These are phyloP conservation scores for Pterois miles DNA, from an alignment of 2,797 vertebrate genomes.

Conservation along the genomic window DNA sequence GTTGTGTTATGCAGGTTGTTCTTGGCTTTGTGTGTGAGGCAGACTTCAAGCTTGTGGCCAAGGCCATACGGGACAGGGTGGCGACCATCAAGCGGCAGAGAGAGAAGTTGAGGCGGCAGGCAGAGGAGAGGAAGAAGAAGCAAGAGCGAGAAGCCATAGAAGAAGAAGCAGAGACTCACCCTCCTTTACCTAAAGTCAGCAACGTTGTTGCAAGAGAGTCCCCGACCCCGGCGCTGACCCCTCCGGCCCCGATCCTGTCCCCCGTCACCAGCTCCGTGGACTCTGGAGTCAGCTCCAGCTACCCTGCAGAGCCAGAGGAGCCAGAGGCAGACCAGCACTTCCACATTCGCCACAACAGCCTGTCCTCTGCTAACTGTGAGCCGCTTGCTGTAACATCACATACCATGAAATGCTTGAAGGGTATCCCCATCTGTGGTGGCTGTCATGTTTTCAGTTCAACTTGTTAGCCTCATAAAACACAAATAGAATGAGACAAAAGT, in stretches of 20 bases:
- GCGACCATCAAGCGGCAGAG: conserved; percentile 92
- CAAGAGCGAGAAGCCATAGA: conserved; percentile 77
- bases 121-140: conserved; percentile 77
- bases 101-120: conserved; percentile 87
- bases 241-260: conserved; percentile 44
- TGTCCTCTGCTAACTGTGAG: conserved; percentile 80
- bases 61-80: conserved; percentile 93
- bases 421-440: neutral
- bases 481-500: too few relatives aligned
- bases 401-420: neutral
- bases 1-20: conserved; percentile 84
- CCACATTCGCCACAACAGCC: conserved; percentile 78
- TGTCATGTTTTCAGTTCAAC: neutral
- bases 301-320: conserved; percentile 90
- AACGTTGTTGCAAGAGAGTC: conserved; percentile 19
- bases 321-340: conserved; percentile 94
- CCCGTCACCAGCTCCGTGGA: conserved; percentile 82
- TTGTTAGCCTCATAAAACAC: neutral
- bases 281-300: conserved; percentile 83
- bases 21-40: conserved; percentile 94
- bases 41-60: conserved; percentile 95
- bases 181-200: conserved; percentile 58
- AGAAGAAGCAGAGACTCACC: conserved; percentile 80
- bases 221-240: conserved; percentile 28
- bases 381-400: neutral